A percentile compares a stretch with the other conserved stretches of the same genome.
phyloP scores from a whole-genome alignment of 64 coral and sea anemone species.

The Acropora yongei region DNA sequence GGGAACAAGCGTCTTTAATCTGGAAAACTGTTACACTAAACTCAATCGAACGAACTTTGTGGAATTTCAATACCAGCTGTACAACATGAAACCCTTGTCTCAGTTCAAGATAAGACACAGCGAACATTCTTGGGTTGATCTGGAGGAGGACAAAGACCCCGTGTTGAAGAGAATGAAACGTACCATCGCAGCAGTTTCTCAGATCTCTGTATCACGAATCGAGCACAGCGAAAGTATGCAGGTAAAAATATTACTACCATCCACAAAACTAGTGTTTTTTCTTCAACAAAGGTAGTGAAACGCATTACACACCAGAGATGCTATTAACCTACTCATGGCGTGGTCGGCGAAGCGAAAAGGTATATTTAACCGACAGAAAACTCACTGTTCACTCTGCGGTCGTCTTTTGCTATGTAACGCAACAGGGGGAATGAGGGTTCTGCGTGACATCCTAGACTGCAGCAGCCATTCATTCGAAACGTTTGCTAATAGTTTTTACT shows the following conservation, averaged over 20 bases:
- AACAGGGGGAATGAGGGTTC: too few species aligned
- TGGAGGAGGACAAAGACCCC: conserved; percentile 13
- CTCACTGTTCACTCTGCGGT: too few species aligned
- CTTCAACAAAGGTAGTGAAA: too few species aligned
- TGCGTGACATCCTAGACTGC: too few species aligned
- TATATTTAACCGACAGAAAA: too few species aligned
- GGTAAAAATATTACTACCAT: not conserved
- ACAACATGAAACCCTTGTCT: not conserved
- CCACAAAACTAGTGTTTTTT: too few species aligned
- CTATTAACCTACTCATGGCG: too few species aligned
- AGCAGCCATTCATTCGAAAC: too few species aligned
- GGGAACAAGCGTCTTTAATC: not conserved
- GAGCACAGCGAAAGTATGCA: conserved; percentile 52
- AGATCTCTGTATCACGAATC: conserved; percentile 12
- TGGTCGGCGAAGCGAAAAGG: too few species aligned
- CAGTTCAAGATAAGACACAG: conserved; percentile 13
- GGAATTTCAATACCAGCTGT: conserved; percentile 34
- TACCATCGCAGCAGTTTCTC: conserved; percentile 27
- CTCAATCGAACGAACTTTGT: conserved; percentile 20
- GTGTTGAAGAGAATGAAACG: conserved; percentile 14
- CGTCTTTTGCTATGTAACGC: too few species aligned
- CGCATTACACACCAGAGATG: too few species aligned
- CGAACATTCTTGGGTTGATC: conserved; percentile 28
- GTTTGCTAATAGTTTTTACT: too few species aligned
- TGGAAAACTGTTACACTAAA: conserved; percentile 24